These are phyloP conservation scores for Drosophila funebris DNA, from an alignment of 1,140 invertebrate species.

Conservation along the genomic window DNA sequence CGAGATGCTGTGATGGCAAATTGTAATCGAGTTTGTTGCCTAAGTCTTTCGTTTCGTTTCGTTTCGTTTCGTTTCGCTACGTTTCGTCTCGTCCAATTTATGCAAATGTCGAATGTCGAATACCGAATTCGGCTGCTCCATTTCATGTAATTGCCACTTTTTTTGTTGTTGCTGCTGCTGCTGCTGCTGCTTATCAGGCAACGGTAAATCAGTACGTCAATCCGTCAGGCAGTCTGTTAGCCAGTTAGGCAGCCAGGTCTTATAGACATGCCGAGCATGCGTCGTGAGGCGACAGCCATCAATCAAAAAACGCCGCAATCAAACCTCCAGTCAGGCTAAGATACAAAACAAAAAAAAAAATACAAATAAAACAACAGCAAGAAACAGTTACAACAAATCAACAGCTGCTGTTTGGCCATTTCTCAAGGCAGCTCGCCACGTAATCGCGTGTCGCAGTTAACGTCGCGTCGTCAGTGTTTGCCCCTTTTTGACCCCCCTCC, in stretches of 20 bases:
- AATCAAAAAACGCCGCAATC: slow-evolving; percentile 70
- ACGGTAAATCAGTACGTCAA: slow-evolving; percentile 65
- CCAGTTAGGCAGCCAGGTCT: slow-evolving; percentile 17
- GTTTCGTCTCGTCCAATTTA: slow-evolving; percentile 63
- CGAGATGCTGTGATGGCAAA: slow-evolving; percentile 26
- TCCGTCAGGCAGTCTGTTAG: slow-evolving; percentile 3
- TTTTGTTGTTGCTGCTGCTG: slow-evolving; percentile 4
- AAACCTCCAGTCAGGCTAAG: slow-evolving; percentile 32
- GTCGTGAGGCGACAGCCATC: slow-evolving; percentile 77
- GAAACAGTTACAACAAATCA: slow-evolving; percentile 62
- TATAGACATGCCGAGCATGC: slow-evolving; percentile 73
- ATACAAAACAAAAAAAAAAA: slow-evolving; percentile 9
- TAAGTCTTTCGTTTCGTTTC: slow-evolving; percentile 63
- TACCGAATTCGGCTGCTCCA: slow-evolving; percentile 60
- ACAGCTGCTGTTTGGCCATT: slow-evolving; percentile 53
- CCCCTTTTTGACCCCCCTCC: background rate
- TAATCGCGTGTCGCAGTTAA: slow-evolving; percentile 40
- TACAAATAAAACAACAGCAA: slow-evolving; percentile 19
- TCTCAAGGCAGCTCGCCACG: slow-evolving; percentile 17
- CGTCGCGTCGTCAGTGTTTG: background rate
- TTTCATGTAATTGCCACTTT: slow-evolving; percentile 76
- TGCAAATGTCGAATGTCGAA: slow-evolving; percentile 54
- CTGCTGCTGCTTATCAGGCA: slow-evolving; percentile 61
- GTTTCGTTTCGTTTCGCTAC: slow-evolving; percentile 34
- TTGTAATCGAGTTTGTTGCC: slow-evolving; percentile 63